Evolutionary conservation across 2,888 invertebrate species (phyloP).

Genomic region (Andricus quercusramuli): DNA sequence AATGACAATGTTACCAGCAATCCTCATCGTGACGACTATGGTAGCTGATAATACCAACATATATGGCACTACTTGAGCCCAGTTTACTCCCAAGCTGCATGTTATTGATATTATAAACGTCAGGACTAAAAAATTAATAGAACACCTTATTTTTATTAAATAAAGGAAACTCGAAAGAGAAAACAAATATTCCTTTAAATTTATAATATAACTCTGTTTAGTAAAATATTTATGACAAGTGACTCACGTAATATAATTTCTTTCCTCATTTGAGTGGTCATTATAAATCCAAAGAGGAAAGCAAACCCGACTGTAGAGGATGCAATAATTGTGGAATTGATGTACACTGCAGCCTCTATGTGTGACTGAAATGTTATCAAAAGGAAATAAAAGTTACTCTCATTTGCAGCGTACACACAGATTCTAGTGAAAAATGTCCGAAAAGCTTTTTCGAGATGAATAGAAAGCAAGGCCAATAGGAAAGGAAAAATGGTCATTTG

Average conservation of each 20-base stretch:
- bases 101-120: slow-evolving; percentile 65
- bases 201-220: background rate
- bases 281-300: slow-evolving; percentile 63
- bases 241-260: slow-evolving; percentile 67
- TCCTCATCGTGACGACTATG: slow-evolving; percentile 71
- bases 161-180: background rate
- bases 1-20: slow-evolving; percentile 71
- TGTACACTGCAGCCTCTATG: slow-evolving; percentile 66
- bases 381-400: slow-evolving; percentile 8
- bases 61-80: slow-evolving; percentile 70
- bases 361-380: slow-evolving; percentile 64
- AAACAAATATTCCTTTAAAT: too few relatives aligned
- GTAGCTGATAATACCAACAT: slow-evolving; percentile 69
- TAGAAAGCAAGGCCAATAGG: background rate
- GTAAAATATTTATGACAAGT: slow-evolving; percentile 23
- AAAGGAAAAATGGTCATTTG: background rate
- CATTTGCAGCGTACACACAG: slow-evolving; percentile 3
- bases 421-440: background rate
- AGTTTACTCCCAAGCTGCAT: slow-evolving; percentile 72
- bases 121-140: slow-evolving; percentile 60
- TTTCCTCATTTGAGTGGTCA: slow-evolving; percentile 61
- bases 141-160: slow-evolving; percentile 12
- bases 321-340: slow-evolving; percentile 74
- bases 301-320: slow-evolving; percentile 68
- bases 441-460: background rate